Conservation (phyloP, 2,888 invertebrate genomes). For the Pseudococcus longispinus region DNA sequence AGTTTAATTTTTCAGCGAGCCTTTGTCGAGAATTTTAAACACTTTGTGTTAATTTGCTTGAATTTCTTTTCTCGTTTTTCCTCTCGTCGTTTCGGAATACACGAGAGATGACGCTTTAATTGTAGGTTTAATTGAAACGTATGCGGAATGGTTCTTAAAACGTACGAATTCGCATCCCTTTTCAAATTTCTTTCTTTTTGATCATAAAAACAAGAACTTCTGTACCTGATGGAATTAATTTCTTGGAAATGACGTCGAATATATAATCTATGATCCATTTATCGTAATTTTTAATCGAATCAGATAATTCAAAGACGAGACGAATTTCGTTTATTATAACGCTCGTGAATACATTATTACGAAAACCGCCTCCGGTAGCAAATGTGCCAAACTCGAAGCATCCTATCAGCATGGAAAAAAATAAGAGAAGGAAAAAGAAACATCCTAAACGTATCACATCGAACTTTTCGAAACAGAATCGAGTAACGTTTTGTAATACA, state of each 20-base stretch:
- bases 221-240: not conserved
- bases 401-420: not conserved
- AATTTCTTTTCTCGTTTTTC: not conserved
- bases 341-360: not conserved
- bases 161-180: not conserved
- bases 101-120: not conserved
- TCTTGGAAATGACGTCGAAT: not conserved
- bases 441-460: not conserved
- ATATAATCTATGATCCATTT: not conserved
- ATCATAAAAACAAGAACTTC: not conserved
- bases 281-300: not conserved
- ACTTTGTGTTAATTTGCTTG: not conserved
- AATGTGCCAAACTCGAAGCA: not conserved
- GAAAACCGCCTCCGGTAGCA: not conserved
- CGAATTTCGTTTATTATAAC: not conserved
- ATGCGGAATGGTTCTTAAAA: not conserved
- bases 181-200: not conserved
- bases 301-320: not conserved
- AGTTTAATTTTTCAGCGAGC: constrained; percentile 32
- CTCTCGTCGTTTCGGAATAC: not conserved
- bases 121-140: not conserved
- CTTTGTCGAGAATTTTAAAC: constrained; percentile 39
- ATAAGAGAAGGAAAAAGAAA: not conserved
- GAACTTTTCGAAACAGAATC: constrained; percentile 22
- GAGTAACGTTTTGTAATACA: constrained; percentile 18